Base-by-base conservation (phyloP, 2,888 invertebrate genomes). In the Aricia artaxerxes region DNA sequence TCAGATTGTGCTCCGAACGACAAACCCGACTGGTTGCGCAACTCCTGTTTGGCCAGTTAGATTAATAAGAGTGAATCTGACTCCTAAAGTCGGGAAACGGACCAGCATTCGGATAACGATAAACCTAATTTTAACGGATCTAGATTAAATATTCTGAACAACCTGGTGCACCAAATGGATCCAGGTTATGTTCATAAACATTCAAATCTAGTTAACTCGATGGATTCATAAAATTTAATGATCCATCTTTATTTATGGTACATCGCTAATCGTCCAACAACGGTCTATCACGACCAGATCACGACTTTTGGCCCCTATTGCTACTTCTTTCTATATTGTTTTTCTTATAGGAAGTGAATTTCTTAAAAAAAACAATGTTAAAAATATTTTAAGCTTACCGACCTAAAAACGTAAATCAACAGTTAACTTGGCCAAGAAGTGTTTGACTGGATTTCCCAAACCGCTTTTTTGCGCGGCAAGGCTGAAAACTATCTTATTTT, bases 1-100 rank as follows among this genome's bases (percentile, higher is more conserved):
- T 94, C 93, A 94, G 91, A 91, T 92, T 91, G 89, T 92, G 90
- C 91, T 91, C 87, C 80, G 87, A 89, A 89, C 89, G 87, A 89
- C 89, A 88, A 87, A 90, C 88, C 89, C 88, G 89, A 89, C 88
- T 87, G 84, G 87, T 90, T 90, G 87, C 88, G 87, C 89, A 88
- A 84, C 82, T 78, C 82, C 81, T 80, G 79, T 80, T 81, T 82
- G 81, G 82, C 85, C 85, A 87, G 88, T 88, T 88, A 86, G 88
- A 87, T 87, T 86, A 90, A 88, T 86, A 90, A 90, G 87, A 91
- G 89, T 90, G 90, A 90, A 91, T 91, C 90, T 90, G 88, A 87
- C 87, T 79, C 40, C 53, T 78, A 78, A 75, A 80, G 77, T 75
- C 75, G 44, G 60, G 64, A 61, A 75, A 73, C 57, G 61, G 61